Evolutionary conservation across 1,140 invertebrate genomes (phyloP).

Genomic region (Dolichoris vasculosae): DNA sequence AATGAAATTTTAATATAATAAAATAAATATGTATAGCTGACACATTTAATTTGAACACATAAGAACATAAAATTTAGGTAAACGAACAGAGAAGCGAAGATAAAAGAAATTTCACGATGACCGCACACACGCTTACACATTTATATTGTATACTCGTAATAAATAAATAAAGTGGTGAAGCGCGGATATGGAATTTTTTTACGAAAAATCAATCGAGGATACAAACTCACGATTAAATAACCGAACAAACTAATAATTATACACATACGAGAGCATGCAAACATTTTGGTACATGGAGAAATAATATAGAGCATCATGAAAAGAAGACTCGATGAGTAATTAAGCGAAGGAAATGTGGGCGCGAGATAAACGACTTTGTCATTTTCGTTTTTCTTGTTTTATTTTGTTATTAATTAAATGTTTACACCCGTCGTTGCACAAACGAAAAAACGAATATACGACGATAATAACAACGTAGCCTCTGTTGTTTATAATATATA

Average conservation of each 20-base stretch:
- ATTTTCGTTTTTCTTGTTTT: slow-evolving; percentile 6
- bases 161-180: not conserved
- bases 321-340: slow-evolving; percentile 11
- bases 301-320: not conserved
- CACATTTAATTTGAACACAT: not conserved
- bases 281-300: not conserved
- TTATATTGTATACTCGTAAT: not conserved
- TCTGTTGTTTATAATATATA: not conserved
- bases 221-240: not conserved
- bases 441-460: not conserved
- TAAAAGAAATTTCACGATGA: not conserved
- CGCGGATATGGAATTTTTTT: slow-evolving; percentile 1
- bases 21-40: not conserved
- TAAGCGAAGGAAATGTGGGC: slow-evolving; percentile 4
- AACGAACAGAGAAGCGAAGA: not conserved
- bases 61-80: not conserved
- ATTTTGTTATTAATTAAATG: not conserved
- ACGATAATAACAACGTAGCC: not conserved
- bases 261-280: too few species aligned
- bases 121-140: not conserved
- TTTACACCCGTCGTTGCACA: not conserved
- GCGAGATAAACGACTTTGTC: not conserved
- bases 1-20: not conserved
- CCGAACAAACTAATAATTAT: not conserved
- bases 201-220: slow-evolving; percentile 31